These are phyloP conservation scores for Bruchidius siliquastri DNA, from an alignment of 2,888 invertebrate genomes.

Conservation along the genomic window DNA sequence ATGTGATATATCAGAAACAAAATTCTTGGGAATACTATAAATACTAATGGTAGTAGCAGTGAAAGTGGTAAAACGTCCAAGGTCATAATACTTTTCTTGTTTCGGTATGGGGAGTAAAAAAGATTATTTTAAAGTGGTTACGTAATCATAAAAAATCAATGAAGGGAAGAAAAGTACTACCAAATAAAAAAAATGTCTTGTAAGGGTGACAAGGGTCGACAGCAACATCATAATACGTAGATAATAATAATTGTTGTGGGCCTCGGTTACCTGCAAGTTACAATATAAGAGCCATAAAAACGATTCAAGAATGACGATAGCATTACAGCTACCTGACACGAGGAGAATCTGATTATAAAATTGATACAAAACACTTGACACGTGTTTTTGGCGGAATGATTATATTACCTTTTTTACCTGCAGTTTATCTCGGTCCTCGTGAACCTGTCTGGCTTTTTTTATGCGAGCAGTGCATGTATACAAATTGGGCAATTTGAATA, in stretches of 20 bases:
- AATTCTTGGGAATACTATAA: too few species aligned
- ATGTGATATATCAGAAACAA: too few species aligned
- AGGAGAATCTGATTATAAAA: neutral
- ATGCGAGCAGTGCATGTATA: neutral
- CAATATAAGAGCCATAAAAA: neutral
- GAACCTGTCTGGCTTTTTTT: neutral
- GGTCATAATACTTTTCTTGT: too few species aligned
- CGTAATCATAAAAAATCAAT: too few species aligned
- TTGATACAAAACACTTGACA: neutral
- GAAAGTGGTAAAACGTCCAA: too few species aligned
- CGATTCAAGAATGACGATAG: too few species aligned
- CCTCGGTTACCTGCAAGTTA: neutral
- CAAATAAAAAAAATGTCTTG: neutral
- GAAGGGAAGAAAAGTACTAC: neutral
- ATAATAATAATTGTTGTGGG: neutral
- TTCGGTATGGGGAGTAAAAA: too few species aligned
- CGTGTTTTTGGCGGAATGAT: neutral
- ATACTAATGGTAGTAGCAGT: too few species aligned
- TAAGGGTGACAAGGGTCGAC: neutral
- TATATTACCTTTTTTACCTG: neutral
- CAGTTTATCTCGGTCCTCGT: neutral
- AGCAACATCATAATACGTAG: neutral
- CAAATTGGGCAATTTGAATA: neutral
- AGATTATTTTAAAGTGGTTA: too few species aligned
- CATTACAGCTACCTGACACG: neutral